Conservation (phyloP, 2,888 invertebrate species). For the Acheta domesticus region DNA sequence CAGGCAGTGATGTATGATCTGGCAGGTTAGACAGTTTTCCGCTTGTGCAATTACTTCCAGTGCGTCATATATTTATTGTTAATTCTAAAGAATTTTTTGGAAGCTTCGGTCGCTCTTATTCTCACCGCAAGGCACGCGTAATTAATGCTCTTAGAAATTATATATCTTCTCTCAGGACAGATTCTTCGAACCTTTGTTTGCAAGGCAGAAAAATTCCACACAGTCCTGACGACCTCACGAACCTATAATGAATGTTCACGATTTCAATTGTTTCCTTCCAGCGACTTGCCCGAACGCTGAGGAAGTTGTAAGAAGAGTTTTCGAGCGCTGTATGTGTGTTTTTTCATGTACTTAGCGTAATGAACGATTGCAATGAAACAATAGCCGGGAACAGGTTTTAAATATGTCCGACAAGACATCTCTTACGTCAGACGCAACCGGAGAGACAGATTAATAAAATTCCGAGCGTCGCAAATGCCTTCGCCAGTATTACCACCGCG, state of each 20-base stretch:
- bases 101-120: neutral
- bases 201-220: neutral
- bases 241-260: constrained; percentile 1
- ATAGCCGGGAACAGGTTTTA: neutral
- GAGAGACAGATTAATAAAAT: neutral
- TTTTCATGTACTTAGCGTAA: neutral
- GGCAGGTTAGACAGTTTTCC: neutral
- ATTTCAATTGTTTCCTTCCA: neutral
- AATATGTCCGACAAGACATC: neutral
- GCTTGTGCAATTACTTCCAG: neutral
- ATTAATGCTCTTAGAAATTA: neutral
- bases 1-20: neutral
- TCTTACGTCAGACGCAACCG: neutral
- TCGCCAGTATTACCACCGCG: no score
- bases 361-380: constrained; percentile 8
- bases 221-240: neutral
- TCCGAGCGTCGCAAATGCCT: neutral
- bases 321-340: neutral
- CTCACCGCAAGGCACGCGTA: neutral
- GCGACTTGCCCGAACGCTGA: neutral
- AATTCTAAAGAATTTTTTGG: constrained; percentile 4
- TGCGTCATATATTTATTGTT: constrained; percentile 1
- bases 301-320: constrained; percentile 7
- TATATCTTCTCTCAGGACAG: neutral
- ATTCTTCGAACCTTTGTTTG: constrained; percentile 5